Evolutionary conservation across 1,140 invertebrate genomes (phyloP), one percentile per base, ranked within the genome.

Genomic region (Drosophila simulans): DNA sequence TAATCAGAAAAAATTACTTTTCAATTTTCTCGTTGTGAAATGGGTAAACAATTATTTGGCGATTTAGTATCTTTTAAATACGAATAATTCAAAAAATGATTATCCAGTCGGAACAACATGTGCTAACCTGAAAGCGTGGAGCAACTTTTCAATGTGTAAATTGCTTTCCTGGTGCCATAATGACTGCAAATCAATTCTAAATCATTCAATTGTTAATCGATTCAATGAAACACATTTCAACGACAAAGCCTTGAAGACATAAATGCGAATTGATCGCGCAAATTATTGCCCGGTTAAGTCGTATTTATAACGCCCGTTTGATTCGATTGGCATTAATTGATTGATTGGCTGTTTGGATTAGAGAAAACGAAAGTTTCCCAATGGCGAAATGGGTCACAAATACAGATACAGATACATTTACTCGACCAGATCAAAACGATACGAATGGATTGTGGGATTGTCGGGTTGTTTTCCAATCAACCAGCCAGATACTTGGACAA

Each of bases 281-380:
- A 86, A 86, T 86, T 86, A 86, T 82, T 78, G 63, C 48, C 46
- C 59, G 52, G 57, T 72, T 76, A 68, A 72, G 70, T 55, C 72
- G 64, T 53, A 57, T 65, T 88, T 62, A 76, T 63, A 64, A 64
- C 60, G 70, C 62, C 75, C 66, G 45, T 51, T 39, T 42, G 56
- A 39, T 54, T 52, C 74, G 66, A 77, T 62, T 82, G 74, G 75
- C 69, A 72, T 86, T 86, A 88, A 86, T 86, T 86, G 79, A 86
- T 88, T 86, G 83, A 86, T 71, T 86, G 75, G 63, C 65, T 83
- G 83, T 88, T 88, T 86, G 77, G 83, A 88, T 86, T 88, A 72
- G 49, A 79, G 74, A 70, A 82, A 86, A 86, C 62, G 79, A 86
- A 83, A 86, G 83, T 88, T 83, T 40, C 43, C 39, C 45, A 42